Evolutionary conservation across 2,797 vertebrate species (phyloP), one percentile per base, ranked within the genome.

Genomic region (Chelon labrosus): DNA sequence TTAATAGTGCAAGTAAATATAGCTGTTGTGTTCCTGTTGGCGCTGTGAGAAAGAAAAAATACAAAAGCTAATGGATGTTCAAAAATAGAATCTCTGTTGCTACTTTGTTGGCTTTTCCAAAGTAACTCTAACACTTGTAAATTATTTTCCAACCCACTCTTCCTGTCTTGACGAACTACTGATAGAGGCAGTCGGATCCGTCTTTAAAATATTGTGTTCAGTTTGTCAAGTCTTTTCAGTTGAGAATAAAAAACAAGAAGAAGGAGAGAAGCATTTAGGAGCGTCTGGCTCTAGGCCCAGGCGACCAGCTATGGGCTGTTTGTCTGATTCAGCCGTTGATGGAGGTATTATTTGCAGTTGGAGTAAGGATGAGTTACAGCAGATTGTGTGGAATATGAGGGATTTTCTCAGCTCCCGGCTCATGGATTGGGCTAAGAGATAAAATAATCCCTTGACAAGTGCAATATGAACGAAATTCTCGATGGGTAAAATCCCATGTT

Each of bases 361-460:
- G 52, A 82, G 84, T 79, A n/a, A 50, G 79, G 80, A 86, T 85
- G 84, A 82, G 73, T 84, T 75, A 70, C 78, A 70, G 86, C 85
- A 83, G 88, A 85, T 81, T 88, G 83, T 85, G 62, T 51, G 83
- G 66, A 86, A 84, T 85, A 80, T 7, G 64, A 80, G 78, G 87
- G 88, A 89, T 91, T 92, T 91, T 89, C 86, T 79, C 82, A 74
- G 87, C 81, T 78, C 66, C 69, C 59, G 66, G 73, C 67, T 88
- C 69, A 50, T 52, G 71, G 79, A 75, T 60, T 19, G 72, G 66
- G 73, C 84, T 77, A 74, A 75, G 70, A 83, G 85, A 82, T 73
- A 68, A 81, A 91, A 88, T 92, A 92, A 92, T 92, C 90, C 90
- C 69, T 42, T 10, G 62, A 87, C 85, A 83, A 91, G 86, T 80